Conservation (phyloP, 2,888 invertebrate genomes). For the Papilio elwesi region DNA sequence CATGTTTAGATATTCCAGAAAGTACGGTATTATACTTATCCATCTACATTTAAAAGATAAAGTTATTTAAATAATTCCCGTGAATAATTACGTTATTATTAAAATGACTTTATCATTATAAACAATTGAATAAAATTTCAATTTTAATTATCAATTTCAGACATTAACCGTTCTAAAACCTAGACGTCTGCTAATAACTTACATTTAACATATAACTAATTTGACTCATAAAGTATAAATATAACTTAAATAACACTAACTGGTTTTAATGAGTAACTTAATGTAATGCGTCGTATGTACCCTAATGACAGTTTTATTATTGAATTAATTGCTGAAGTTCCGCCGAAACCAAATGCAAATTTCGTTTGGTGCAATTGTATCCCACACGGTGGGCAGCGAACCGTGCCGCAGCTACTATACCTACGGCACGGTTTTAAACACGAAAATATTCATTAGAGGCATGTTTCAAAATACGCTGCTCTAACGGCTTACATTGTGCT, state of each 20-base stretch:
- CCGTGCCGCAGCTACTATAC: constrained; percentile 66
- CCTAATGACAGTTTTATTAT: constrained; percentile 57
- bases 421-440: constrained; percentile 56
- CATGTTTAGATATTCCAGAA: background rate
- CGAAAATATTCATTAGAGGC: constrained; percentile 66
- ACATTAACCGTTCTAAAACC: background rate
- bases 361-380: constrained; percentile 68
- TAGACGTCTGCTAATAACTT: background rate
- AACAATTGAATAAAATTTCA: background rate
- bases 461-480: constrained; percentile 55
- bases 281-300: background rate
- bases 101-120: background rate
- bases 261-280: constrained; percentile 43
- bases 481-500: constrained; percentile 45
- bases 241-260: background rate
- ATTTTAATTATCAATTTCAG: background rate
- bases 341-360: constrained; percentile 79
- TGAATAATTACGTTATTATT: background rate
- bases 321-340: constrained; percentile 68
- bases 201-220: background rate
- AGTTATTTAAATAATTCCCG: too few species aligned
- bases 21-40: too few species aligned
- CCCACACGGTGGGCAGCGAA: constrained; percentile 68
- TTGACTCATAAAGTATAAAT: background rate
- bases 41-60: too few species aligned